Base-by-base conservation (phyloP, 2,113 vertebrate species). In the Bungarus multicinctus region DNA sequence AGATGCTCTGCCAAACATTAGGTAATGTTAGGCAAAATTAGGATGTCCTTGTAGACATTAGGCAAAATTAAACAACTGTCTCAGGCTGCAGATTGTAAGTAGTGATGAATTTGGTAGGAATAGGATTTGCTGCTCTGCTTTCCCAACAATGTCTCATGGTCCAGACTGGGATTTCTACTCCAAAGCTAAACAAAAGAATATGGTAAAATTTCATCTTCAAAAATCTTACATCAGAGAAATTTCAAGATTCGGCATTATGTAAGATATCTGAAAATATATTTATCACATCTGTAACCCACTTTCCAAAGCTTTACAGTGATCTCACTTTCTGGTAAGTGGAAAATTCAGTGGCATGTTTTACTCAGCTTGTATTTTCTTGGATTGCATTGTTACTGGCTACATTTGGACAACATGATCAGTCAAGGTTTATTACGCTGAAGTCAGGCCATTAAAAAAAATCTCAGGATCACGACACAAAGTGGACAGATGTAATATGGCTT, bases 161-260 rank as follows among this genome's bases (percentile, higher is more conserved):
- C 34, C 74, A 81, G 34, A 81, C 18, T 43, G 34, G 34, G 34
- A 81, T 39, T 60, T 18, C 34, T 12, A 90, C 27, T 47, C 60
- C 54, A 47, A 18, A 69, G 53, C 50, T 90, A 86, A 88, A 85
- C 53, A 89, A 12, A 30, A 34, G 2, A 14, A n/a, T 23, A 52
- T 34, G 94, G 43, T 39, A 27, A 95, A 94, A 74, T 11, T n/a
- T 6, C 20, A 93, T 39, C 27, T 20, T 20, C 18, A 91, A 87
- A 93, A 93, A 87, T 20, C 22, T 60, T 34, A 52, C 20, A 52
- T 50, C 55, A 87, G 27, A 14, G 58, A 64, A 87, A 60, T 87
- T 25, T 22, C 23, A 16, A 45, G 45, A 20, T n/a, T 52, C 45
- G 1, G 30, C 43, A 60, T 87, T 53, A 39, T 5, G 16, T 64